These are phyloP conservation scores for Gorsachius magnificus DNA, from an alignment of 2,797 vertebrate genomes.

Conservation along the genomic window DNA sequence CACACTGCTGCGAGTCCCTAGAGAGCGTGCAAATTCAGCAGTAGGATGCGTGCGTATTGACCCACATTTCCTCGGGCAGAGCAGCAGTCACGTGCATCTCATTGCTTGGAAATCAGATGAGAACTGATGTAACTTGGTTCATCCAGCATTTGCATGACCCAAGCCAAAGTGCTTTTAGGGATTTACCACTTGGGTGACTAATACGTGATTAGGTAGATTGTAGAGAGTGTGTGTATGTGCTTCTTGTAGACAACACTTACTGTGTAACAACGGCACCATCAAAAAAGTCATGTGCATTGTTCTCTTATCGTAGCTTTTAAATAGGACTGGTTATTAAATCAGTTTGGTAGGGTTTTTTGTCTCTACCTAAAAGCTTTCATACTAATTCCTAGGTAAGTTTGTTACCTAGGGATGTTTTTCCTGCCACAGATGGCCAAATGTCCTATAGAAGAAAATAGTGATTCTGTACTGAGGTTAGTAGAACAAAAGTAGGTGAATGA, in stretches of 20 bases:
- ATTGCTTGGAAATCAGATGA: neutral
- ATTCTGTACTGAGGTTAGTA: neutral
- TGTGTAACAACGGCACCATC: neutral
- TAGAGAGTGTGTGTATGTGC: neutral
- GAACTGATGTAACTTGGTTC: slow-evolving; percentile 32
- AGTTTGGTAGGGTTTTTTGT: neutral
- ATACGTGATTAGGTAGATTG: neutral
- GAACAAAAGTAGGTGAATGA: slow-evolving; percentile 34
- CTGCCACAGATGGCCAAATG: neutral
- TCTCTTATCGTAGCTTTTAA: neutral
- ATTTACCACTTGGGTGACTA: slow-evolving; percentile 39
- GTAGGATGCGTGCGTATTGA: neutral
- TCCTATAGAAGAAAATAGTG: neutral
- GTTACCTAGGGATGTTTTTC: neutral
- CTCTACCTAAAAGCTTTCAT: neutral
- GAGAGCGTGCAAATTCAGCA: neutral
- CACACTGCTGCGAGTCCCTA: neutral
- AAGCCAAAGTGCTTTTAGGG: slow-evolving; percentile 1
- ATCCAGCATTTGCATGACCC: neutral
- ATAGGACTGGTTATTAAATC: neutral
- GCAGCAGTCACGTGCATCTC: slow-evolving; percentile 45
- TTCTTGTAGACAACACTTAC: neutral
- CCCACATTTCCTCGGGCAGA: slow-evolving; percentile 48
- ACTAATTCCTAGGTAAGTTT: neutral
- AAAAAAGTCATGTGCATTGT: neutral